Evolutionary conservation across 2,113 vertebrate species (phyloP), one percentile per base, ranked within the genome.

Genomic region (Isurus oxyrinchus): DNA sequence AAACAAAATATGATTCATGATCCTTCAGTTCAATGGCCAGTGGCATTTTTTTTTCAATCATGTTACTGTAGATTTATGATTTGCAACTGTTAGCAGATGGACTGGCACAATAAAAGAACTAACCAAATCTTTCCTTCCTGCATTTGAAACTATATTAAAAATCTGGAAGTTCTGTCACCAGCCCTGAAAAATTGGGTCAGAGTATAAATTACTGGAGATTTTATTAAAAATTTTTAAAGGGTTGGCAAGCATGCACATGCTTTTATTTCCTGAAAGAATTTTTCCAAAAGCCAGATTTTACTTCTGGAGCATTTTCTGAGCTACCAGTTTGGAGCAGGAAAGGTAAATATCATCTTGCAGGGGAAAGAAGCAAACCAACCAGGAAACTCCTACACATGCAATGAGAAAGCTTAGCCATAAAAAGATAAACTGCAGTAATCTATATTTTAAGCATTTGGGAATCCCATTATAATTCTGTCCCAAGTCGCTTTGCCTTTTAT

Each of bases 231-330:
- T 21, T 59, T 6, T 69, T 53, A 95, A 95, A 72, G 44, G n/a
- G 67, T 55, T 95, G 94, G 66, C 94, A 95, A 69, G 44, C 31
- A 35, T 2, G 31, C 40, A 49, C 1, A 49, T 23, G 13, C 55
- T 95, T 35, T 49, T 49, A 72, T 95, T 95, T 72, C 94, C 27
- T 2, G 31, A 55, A 95, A 53, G 16, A 72, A 16, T 16, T 72
- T 95, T 95, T 95, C 67, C 94, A 49, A 94, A 94, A 94, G 59
- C 31, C 90, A 94, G 90, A n/a, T 63, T 55, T 95, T 35, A 95
- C 11, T 72, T 49, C 76, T 95, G 94, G 49, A 95, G 25, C 55
- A 72, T 72, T 95, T 95, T 95, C 23, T 25, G 55, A 53, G 66
- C 67, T 72, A 53, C 94, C 44, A 72, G 49, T 72, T 95, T 72